A percentile compares a stretch with the other conserved stretches of the same genome.
Evolutionary conservation across 2,113 vertebrate species (phyloP).

Genomic region (Hippoglossus stenolepis): DNA sequence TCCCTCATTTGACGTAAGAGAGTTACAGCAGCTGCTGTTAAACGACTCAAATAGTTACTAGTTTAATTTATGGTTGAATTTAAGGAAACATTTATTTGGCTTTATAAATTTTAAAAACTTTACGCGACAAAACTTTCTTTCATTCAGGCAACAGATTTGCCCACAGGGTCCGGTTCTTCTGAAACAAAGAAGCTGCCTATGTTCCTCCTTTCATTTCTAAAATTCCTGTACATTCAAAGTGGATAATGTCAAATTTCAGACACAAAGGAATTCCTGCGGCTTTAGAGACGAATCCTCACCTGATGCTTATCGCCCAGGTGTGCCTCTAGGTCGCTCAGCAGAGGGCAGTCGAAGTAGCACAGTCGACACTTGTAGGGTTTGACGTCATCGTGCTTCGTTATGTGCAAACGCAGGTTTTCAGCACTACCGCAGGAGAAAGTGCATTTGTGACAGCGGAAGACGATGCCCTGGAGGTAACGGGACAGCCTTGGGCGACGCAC

Average conservation of each 20-base stretch:
- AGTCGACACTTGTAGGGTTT: slow-evolving; percentile 74
- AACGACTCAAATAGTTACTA: no score
- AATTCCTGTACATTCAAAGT: not conserved
- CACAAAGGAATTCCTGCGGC: slow-evolving; percentile 10
- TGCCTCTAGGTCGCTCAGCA: slow-evolving; percentile 62
- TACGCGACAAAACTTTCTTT: no score
- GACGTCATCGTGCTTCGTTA: slow-evolving; percentile 55
- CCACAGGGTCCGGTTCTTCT: no score
- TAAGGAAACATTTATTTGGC: no score
- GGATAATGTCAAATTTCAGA: not conserved
- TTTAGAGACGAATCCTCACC: slow-evolving; percentile 50
- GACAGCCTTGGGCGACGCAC: slow-evolving; percentile 69
- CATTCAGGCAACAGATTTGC: no score
- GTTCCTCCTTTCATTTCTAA: not conserved
- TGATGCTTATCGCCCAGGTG: slow-evolving; percentile 78
- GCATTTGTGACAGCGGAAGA: slow-evolving; percentile 76
- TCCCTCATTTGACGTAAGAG: no score
- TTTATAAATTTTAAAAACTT: no score
- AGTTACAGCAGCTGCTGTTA: no score
- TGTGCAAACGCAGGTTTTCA: slow-evolving; percentile 57
- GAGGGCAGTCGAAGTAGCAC: slow-evolving; percentile 75
- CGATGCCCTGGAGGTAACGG: slow-evolving; percentile 56
- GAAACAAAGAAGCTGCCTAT: not conserved
- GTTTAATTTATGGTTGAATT: no score
- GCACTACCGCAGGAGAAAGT: slow-evolving; percentile 64